A percentile compares a stretch with the other conserved stretches of the same genome.
Conservation (phyloP, 1,140 invertebrate species). For the Solen grandis region DNA sequence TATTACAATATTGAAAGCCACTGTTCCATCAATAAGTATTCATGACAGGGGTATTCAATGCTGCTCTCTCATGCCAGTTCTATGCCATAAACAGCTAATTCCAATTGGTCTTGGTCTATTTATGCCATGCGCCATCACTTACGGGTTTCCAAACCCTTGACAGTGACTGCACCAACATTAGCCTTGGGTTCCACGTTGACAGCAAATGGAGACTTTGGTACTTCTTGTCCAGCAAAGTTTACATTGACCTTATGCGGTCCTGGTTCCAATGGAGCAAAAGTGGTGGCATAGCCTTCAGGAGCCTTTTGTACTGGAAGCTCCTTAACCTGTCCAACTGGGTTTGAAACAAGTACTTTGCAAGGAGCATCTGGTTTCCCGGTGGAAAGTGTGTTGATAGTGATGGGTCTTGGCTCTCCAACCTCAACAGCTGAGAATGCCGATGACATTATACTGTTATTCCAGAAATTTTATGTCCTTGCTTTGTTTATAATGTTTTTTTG, state of each 20-base stretch:
- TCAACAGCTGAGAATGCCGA: conserved; percentile 69
- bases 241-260: conserved; percentile 82
- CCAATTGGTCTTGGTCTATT: too few species aligned
- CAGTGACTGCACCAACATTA: conserved; percentile 83
- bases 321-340: conserved; percentile 80
- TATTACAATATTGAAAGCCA: too few species aligned
- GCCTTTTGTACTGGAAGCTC: conserved; percentile 84
- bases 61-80: too few species aligned
- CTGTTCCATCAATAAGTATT: too few species aligned
- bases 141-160: conserved; percentile 82
- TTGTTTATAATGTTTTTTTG: too few species aligned
- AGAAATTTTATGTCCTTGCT: too few species aligned
- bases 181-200: conserved; percentile 66
- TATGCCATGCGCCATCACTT: too few species aligned
- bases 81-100: too few species aligned
- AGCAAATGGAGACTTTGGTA: conserved; percentile 77
- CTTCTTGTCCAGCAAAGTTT: conserved; percentile 69
- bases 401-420: conserved; percentile 85
- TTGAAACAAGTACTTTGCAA: conserved; percentile 82
- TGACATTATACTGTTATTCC: too few species aligned
- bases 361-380: conserved; percentile 85
- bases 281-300: conserved; percentile 89
- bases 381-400: conserved; percentile 89
- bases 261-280: conserved; percentile 91
- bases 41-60: too few species aligned